Conservation (phyloP, 92 coral and sea anemone genomes). For the Actinostola sp. region DNA sequence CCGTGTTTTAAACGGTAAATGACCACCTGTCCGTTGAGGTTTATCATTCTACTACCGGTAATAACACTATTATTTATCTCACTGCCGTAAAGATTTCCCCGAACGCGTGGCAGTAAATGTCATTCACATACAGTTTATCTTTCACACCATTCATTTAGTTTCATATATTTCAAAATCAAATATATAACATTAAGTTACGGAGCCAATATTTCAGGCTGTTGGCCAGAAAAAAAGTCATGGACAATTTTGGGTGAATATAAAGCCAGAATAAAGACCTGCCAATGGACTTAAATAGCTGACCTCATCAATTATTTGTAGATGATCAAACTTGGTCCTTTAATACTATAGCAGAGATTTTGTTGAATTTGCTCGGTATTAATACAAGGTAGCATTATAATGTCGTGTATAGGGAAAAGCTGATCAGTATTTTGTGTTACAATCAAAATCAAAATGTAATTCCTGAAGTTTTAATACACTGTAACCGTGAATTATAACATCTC, state of each 20-base stretch:
- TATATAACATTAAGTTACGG: not conserved
- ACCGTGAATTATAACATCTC: too few relatives aligned
- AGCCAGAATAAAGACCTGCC: conserved; percentile 5
- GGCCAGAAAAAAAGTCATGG: too few relatives aligned
- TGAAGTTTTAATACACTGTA: too few relatives aligned
- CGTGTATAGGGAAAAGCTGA: too few relatives aligned
- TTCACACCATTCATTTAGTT: too few relatives aligned
- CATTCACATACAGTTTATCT: not conserved
- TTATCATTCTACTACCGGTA: conserved; percentile 6
- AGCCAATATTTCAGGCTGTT: conserved; percentile 1
- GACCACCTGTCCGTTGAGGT: conserved; percentile 2
- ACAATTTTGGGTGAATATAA: conserved; percentile 4
- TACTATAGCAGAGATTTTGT: not conserved
- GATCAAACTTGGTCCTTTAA: conserved; percentile 14
- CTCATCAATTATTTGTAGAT: conserved; percentile 23
- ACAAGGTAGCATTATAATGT: too few relatives aligned
- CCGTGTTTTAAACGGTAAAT: not conserved
- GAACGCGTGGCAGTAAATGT: not conserved
- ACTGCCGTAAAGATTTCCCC: not conserved
- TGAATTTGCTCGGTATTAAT: too few relatives aligned
- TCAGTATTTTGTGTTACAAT: too few relatives aligned
- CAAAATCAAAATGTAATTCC: too few relatives aligned
- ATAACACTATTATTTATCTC: conserved; percentile 1
- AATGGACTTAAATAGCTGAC: conserved; percentile 17
- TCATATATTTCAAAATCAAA: too few relatives aligned